phyloP scores from a whole-genome alignment of 2,113 vertebrate genomes.

The Ceratotherium simum region DNA sequence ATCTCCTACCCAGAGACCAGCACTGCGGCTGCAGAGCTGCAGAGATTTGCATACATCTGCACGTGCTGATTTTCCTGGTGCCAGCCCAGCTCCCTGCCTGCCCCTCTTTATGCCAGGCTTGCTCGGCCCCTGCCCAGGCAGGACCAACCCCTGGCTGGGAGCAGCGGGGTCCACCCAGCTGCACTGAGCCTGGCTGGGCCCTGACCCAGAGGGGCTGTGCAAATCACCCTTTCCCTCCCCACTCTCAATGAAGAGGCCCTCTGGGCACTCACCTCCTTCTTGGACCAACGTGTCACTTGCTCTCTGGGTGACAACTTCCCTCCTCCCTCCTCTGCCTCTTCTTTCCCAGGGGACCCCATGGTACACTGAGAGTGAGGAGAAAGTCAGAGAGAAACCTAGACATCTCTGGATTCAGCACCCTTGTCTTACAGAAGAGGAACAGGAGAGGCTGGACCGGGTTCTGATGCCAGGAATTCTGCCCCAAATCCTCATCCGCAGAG shows the following conservation, averaged over 20 bases:
- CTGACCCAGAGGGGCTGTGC: neutral
- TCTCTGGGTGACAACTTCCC: neutral
- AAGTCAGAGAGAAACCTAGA: neutral
- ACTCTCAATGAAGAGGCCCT: neutral
- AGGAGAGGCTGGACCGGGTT: too few relatives aligned
- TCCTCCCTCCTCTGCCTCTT: neutral
- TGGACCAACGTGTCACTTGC: neutral
- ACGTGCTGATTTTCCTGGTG: neutral
- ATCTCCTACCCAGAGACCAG: neutral
- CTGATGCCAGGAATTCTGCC: neutral
- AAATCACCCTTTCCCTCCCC: neutral
- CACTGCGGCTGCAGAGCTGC: neutral
- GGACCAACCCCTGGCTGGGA: neutral
- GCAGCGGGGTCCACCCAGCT: neutral
- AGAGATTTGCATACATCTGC: constrained; percentile 10
- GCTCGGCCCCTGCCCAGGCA: neutral
- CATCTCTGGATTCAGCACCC: neutral
- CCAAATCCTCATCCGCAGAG: neutral
- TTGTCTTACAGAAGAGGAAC: neutral
- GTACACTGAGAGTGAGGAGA: neutral
- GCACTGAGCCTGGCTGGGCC: neutral
- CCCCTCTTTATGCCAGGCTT: neutral
- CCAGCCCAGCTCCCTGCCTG: neutral
- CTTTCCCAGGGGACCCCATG: neutral
- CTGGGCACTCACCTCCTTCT: neutral